A percentile compares a stretch with the other conserved stretches of the same genome.
phyloP scores from a whole-genome alignment of 1,140 invertebrate genomes.

The Platyscapa corneri region DNA sequence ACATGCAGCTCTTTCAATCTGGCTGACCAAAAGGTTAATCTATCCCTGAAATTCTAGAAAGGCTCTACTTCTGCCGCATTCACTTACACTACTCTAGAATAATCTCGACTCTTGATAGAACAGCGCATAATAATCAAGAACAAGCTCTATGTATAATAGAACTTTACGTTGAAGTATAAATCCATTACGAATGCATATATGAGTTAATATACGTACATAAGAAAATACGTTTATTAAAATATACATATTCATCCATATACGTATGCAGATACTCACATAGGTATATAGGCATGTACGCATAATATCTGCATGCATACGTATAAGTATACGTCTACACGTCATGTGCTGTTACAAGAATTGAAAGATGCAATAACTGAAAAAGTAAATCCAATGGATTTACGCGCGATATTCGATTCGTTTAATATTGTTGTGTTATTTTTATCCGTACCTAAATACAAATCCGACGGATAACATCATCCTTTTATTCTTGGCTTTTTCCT shows the following conservation, averaged over 20 bases:
- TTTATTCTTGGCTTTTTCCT: not conserved
- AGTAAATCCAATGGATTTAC: slow-evolving; percentile 4
- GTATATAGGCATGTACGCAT: no score
- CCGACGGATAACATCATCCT: not conserved
- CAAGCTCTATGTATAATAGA: not conserved
- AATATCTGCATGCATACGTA: not conserved
- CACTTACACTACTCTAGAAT: not conserved
- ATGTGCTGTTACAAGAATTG: not conserved
- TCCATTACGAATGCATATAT: not conserved
- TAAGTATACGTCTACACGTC: not conserved
- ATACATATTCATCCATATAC: no score
- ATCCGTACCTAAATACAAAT: not conserved
- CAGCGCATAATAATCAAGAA: slow-evolving; percentile 20
- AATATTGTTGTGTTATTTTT: not conserved
- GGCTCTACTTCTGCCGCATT: not conserved
- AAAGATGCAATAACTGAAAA: not conserved
- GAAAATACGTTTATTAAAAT: no score
- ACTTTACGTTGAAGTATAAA: not conserved
- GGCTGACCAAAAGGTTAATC: slow-evolving; percentile 32
- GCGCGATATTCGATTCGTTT: not conserved
- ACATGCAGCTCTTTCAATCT: not conserved
- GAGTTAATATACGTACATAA: no score
- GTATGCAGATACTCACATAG: no score
- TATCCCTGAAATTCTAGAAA: not conserved
- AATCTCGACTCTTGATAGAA: slow-evolving; percentile 1